Conservation (phyloP, 2,888 invertebrate genomes). For the Nomada goodeniana region DNA sequence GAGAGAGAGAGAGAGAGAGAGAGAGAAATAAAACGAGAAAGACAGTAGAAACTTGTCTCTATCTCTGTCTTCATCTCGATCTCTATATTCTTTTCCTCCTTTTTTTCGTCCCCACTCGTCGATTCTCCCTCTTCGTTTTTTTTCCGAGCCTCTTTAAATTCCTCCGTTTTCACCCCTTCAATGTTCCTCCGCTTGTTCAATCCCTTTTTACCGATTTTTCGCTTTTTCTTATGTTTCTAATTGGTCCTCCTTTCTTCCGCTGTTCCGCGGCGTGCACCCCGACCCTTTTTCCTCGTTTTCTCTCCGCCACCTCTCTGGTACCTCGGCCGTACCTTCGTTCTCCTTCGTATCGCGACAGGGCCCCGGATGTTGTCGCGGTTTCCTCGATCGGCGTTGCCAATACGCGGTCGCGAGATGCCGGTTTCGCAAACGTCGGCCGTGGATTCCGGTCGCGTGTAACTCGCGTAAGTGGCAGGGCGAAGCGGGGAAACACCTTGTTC, state of each 20-base stretch:
- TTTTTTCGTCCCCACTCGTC: background rate
- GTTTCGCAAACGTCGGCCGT: background rate
- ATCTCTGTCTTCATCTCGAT: constrained; percentile 43
- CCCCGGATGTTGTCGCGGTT: background rate
- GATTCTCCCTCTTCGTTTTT: constrained; percentile 10
- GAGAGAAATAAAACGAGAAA: constrained; percentile 30
- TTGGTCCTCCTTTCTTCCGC: constrained; percentile 18
- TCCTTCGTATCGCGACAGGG: background rate
- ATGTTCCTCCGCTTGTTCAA: constrained; percentile 15
- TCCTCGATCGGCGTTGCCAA: background rate
- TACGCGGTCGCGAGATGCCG: background rate
- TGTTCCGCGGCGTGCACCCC: constrained; percentile 4
- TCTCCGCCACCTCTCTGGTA: background rate
- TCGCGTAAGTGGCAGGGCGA: background rate
- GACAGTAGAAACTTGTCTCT: constrained; percentile 48
- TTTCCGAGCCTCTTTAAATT: constrained; percentile 26
- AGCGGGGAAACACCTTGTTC: background rate
- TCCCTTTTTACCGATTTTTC: constrained; percentile 17
- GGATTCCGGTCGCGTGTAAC: background rate
- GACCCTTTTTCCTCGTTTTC: constrained; percentile 1
- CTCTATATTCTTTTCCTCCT: constrained; percentile 11
- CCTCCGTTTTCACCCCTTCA: constrained; percentile 28
- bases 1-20: constrained; percentile 11
- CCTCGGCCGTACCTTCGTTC: background rate
- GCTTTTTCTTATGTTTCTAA: constrained; percentile 37